A percentile compares a stretch with the other conserved stretches of the same genome.
Evolutionary conservation across 2,113 vertebrate species (phyloP).

Genomic region (Tautogolabrus adspersus): DNA sequence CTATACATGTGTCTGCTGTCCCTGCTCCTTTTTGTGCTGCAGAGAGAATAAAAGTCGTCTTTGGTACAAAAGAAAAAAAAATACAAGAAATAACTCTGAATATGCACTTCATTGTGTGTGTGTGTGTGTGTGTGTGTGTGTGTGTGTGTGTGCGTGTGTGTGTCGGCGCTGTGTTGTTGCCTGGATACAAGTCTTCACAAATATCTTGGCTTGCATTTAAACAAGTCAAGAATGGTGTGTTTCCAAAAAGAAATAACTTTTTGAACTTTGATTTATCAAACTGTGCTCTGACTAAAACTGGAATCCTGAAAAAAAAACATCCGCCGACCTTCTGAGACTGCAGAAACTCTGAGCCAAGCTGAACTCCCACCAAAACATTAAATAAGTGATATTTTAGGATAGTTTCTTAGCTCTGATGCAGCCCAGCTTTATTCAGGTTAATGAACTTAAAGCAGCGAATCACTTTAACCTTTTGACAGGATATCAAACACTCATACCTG

Average conservation of each 20-base stretch:
- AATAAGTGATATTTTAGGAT: background rate
- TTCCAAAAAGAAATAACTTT: constrained; percentile 1
- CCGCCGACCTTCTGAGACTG: background rate
- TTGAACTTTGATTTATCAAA: background rate
- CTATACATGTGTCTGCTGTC: too few relatives aligned
- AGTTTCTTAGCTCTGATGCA: background rate
- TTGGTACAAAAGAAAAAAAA: too few relatives aligned
- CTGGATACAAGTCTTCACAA: constrained; percentile 34
- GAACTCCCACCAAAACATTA: background rate
- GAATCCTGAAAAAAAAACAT: background rate
- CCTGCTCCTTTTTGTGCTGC: too few relatives aligned
- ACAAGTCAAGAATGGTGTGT: background rate
- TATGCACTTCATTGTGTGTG: too few relatives aligned
- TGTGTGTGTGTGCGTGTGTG: background rate
- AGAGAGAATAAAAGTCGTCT: too few relatives aligned
- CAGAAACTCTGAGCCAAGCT: background rate
- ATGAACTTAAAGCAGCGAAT: background rate
- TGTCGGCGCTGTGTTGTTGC: constrained; percentile 15
- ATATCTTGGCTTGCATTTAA: constrained; percentile 15
- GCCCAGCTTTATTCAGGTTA: constrained; percentile 5
- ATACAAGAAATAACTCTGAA: too few relatives aligned
- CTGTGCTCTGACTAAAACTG: background rate
- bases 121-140: too few relatives aligned
- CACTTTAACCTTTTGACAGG: background rate
- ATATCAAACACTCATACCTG: background rate